Evolutionary conservation across 2,888 invertebrate species (phyloP).

Genomic region (Troilus luridus): DNA sequence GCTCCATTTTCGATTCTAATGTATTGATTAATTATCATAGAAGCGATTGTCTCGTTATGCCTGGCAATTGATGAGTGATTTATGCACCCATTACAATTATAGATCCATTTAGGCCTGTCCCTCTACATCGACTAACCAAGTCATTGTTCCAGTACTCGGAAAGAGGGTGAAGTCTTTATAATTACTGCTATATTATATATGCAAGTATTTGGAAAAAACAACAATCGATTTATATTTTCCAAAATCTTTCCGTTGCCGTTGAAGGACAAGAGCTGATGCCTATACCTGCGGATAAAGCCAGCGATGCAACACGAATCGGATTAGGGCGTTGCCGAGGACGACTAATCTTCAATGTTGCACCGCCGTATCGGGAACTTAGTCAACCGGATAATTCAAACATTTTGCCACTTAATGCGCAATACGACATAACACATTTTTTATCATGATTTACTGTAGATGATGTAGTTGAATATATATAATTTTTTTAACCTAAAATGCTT

Average conservation of each 20-base stretch:
- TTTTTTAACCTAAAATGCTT: too few species aligned
- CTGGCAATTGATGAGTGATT: neutral
- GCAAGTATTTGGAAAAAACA: neutral
- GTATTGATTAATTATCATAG: neutral
- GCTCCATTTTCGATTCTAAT: neutral
- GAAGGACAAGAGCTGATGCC: neutral
- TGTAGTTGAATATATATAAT: too few species aligned
- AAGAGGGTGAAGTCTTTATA: too few species aligned
- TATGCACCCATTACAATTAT: neutral
- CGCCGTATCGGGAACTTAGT: neutral
- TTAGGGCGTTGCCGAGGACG: neutral
- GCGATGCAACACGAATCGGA: neutral
- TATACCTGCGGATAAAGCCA: neutral
- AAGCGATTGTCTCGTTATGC: neutral
- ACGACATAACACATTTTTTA: neutral
- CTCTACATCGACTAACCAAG: neutral
- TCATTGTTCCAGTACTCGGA: neutral
- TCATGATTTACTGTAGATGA: neutral
- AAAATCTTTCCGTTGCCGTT: neutral
- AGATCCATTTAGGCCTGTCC: neutral
- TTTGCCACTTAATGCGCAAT: neutral
- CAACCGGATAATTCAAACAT: neutral
- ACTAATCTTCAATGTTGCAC: neutral
- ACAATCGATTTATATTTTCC: neutral
- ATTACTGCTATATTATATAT: neutral